Base-by-base conservation (phyloP, 2,113 vertebrate genomes). In the Corythaixoides concolor region DNA sequence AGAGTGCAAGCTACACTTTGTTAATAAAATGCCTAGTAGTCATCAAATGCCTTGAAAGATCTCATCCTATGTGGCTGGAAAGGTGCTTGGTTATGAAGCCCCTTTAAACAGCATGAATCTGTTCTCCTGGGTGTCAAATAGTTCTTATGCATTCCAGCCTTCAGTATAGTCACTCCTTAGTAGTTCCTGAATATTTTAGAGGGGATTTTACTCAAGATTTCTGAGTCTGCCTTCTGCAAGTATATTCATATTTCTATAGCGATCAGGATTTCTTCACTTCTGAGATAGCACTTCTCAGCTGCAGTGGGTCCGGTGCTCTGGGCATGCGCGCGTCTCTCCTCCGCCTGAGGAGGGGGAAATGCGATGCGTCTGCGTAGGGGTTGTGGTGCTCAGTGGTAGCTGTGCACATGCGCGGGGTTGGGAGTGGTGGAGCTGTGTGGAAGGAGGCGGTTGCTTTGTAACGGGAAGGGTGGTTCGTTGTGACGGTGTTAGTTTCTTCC, bases 311-410 rank as follows among this genome's bases (percentile, higher is more conserved):
- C 16, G n/a, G 27, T 15, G n/a, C 58, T 62, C 21, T 62, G n/a
- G 58, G 41, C 41, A 49, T 39, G 78, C 33, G 63, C n/a, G 41
- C 33, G 12, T 9, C 12, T 15, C 39, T 35, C n/a, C 43, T 45
- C 12, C 12, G 5, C 64, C 43, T 7, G 22, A 24, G 13, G 22
- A 10, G 22, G 11, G 47, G 33, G 77, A 88, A 80, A 89, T 89
- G 87, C 79, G 11, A 21, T 14, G 43, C 49, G 12, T 5, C 12
- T 59, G 68, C 28, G 56, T 26, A 37, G 24, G 33, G 52, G 4
- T 21, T 3, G 43, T 18, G 32, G 95, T 88, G 96, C 96, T 95
- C 96, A 97, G 96, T 95, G 78, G 49, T n/a, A 33, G 50, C 24
- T 80, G 52, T 43, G 89, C 66, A 49, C 88, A 43, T 89, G 84